Evolutionary conservation across 1,140 invertebrate genomes (phyloP), one percentile per base, ranked within the genome.

Genomic region (Asobara japonica): DNA sequence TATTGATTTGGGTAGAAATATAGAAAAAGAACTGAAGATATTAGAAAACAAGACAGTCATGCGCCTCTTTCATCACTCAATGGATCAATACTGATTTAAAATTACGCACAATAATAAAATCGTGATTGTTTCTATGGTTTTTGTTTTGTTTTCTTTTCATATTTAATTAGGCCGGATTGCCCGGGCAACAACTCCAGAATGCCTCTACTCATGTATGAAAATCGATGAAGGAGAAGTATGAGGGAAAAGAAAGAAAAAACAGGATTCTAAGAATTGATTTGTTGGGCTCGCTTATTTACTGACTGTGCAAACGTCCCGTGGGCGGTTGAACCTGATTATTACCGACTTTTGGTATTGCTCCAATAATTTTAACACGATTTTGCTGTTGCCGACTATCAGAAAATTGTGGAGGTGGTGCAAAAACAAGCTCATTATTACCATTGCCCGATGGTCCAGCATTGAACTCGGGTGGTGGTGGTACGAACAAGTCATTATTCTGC

Each of bases 391-490:
- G 81, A 68, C 87, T 88, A 78, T 92, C 92, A 81, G 90, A 91
- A 80, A 93, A 93, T 83, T 93, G 92, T 16, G 92, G 92, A n/a
- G 91, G 92, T 73, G 89, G 92, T 31, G 91, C 93, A 65, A 92
- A 89, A 0, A 90, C 87, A 16, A 89, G 78, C 11, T 90, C 88
- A 31, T 87, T 84, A 71, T 85, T 48, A 13, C 72, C 69, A 71
- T 82, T 84, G 33, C 84, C 82, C 33, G 84, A 83, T 45, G 86
- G 81, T 30, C 85, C 88, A 41, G 88, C 91, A 60, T 88, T 90
- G 79, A 94, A 94, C 80, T 94, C 93, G 6, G 93, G 93, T n/a
- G 93, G 93, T n/a, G 93, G 93, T 8, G 93, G 92, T 3, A 94
- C 87, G 66, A 93, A 92, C 22, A 93, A 85, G 68, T 92, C 90